These are phyloP conservation scores for Strix uralensis DNA, from an alignment of 2,113 vertebrate species.

Conservation along the genomic window DNA sequence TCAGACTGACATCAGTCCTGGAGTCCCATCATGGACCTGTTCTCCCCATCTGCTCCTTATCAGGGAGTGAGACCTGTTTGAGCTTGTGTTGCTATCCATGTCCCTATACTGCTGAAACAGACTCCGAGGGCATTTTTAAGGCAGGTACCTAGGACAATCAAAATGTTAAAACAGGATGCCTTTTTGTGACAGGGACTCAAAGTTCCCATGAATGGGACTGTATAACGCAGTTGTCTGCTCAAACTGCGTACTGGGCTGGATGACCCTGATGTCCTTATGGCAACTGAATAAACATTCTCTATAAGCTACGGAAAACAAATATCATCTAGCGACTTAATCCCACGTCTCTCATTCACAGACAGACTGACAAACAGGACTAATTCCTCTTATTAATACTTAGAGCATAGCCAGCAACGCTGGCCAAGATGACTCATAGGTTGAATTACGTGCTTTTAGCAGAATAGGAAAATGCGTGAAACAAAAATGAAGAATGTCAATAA, in stretches of 20 bases:
- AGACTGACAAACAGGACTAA: conserved; percentile 43
- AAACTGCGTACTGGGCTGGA: background rate
- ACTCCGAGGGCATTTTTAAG: background rate
- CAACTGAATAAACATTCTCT: conserved; percentile 14
- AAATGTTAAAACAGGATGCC: background rate
- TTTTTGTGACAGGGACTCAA: background rate
- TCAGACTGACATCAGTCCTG: background rate
- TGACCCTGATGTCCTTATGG: background rate
- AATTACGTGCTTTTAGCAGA: background rate
- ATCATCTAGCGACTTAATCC: conserved; percentile 8
- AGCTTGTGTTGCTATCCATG: background rate
- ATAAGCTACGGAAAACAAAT: conserved; percentile 30
- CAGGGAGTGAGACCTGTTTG: background rate
- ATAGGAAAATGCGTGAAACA: background rate
- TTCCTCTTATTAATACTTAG: conserved; percentile 39
- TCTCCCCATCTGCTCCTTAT: background rate
- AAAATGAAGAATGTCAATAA: background rate
- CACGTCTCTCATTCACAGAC: conserved; percentile 28
- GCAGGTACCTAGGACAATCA: background rate
- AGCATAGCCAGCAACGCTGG: background rate
- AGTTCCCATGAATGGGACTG: background rate
- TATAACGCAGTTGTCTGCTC: background rate
- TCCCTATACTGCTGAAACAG: background rate
- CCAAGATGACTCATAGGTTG: background rate
- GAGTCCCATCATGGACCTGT: background rate